Evolutionary conservation across 2,113 vertebrate genomes (phyloP), one percentile per base, ranked within the genome.

Genomic region (Athene noctua): DNA sequence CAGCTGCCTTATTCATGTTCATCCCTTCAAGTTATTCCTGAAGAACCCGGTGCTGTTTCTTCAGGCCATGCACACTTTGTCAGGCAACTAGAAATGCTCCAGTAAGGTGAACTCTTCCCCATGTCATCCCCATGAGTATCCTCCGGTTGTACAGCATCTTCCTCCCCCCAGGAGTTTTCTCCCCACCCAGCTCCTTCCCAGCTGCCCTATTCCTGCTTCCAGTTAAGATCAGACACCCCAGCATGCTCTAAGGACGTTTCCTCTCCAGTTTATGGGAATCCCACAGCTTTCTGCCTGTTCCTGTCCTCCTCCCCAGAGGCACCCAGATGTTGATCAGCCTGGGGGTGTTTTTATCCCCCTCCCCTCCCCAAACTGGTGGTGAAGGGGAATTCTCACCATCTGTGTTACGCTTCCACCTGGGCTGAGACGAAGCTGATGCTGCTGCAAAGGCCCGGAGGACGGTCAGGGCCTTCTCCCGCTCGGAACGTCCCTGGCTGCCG

Each of bases 341-440:
- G 0, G 15, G 65, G 36, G 5, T 4, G 3, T 32, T 78, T 49
- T 7, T 9, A 10, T 18, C 10, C 10, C 22, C 18, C 40, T 40
- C 11, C 40, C 40, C 40, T 40, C 40, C 40, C 20, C 2, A 29
- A 40, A 18, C 27, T 21, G 51, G 13, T n/a, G 2, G 30, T 1
- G 4, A 22, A 32, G n/a, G 44, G 17, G 6, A 57, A 9, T 4
- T 27, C 98, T 97, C 83, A 98, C 98, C 2, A 78, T 44, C 66
- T 1, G 52, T 1, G 13, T 49, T 91, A 25, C 93, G 44, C 87
- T 77, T 95, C 75, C n/a, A 38, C 74, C 96, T 87, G 61, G 46
- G 25, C 0, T 6, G 80, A 15, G 94, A 40, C 0, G 36, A 11
- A 4, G 49, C 29, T 1, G n/a, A 8, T 1, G 72, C 57, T 13